Base-by-base conservation (phyloP, 2,113 vertebrate species). In the Anthoscopus minutus region DNA sequence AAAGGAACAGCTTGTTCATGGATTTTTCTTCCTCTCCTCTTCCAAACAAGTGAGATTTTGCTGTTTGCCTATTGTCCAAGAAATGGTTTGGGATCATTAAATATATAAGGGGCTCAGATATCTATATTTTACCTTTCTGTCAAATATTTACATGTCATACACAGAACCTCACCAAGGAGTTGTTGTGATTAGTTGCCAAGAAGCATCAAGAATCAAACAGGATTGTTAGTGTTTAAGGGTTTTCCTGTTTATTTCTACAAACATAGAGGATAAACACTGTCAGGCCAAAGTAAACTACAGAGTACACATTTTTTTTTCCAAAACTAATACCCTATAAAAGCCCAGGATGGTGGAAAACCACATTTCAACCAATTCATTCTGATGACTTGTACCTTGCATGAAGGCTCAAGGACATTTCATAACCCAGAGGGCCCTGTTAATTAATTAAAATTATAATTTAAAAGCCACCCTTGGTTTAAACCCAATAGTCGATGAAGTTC, bases 231-330 rank as follows among this genome's bases (percentile, higher is more conserved):
- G 94, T 98, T 98, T 93, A 93, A 98, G 94, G 95, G 91, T 96
- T 98, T 98, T 98, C 98, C 96, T 98, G 97, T 98, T 98, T 98
- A 98, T 98, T 98, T 98, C 97, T 98, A 91, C 91, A 98, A 98
- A 98, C 96, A 96, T 20, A 66, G 62, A 96, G 96, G 88, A 97
- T 98, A 98, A 98, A 98, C 97, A 98, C 93, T 98, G 98, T 98
- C 97, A 98, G 81, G 77, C 95, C 95, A 98, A 98, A 97, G 97
- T 98, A 98, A 99, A 98, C 96, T 95, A 77, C 18, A 35, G 64
- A 94, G 76, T 93, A 94, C 92, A 95, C 93, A 91, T 96, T 97
- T 94, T 96, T 97, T 95, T 97, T 95, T 81, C 78, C 81, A 91
- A 95, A 96, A 97, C 61, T 93, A 97, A 97, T 96, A 91, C 83